Conservation (phyloP, 2,888 invertebrate genomes). For the Mythimna ferrago region DNA sequence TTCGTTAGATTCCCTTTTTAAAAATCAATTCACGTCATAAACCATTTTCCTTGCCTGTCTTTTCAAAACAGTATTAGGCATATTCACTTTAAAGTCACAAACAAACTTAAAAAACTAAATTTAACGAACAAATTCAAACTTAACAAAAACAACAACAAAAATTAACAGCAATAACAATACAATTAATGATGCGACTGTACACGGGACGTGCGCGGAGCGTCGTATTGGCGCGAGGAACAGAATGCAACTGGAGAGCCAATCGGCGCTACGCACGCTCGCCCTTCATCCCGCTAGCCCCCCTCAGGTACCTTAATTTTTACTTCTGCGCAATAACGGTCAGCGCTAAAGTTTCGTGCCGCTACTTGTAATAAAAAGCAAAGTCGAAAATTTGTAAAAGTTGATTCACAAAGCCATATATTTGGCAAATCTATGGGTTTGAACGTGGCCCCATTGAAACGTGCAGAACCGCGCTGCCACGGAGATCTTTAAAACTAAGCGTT, state of each 20-base stretch:
- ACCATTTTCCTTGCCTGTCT: neutral
- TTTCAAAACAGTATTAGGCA: neutral
- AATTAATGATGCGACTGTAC: neutral
- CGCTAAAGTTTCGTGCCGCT: no score
- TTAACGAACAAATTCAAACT: neutral
- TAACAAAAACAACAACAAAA: no score
- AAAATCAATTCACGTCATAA: neutral
- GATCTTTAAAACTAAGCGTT: no score
- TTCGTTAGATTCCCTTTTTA: neutral
- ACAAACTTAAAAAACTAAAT: neutral
- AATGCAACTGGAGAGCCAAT: neutral
- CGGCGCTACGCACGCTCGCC: slow-evolving; percentile 1
- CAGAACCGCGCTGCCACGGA: no score
- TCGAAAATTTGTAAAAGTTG: no score
- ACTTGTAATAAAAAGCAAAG: no score
- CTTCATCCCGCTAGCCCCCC: neutral
- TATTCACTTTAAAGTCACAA: neutral
- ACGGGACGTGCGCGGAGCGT: neutral
- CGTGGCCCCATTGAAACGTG: no score
- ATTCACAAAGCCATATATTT: no score
- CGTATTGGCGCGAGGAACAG: neutral
- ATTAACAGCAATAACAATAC: no score
- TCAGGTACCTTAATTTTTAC: neutral
- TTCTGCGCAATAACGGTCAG: no score
- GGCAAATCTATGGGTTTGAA: no score